Evolutionary conservation across 2,113 vertebrate genomes (phyloP).

Genomic region (Dipodomys ordii): DNA sequence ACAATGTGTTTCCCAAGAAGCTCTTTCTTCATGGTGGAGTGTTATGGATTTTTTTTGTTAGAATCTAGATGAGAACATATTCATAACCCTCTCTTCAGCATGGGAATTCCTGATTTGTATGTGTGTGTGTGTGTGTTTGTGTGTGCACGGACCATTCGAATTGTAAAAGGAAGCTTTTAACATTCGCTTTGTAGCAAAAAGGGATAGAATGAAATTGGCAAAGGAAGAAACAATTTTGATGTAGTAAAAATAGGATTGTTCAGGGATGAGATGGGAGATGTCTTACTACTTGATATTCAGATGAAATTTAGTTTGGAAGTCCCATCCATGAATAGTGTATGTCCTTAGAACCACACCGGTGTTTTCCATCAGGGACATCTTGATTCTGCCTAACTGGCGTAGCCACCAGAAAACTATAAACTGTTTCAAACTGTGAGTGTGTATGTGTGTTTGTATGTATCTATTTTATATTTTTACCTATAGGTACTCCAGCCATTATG

Average conservation of each 20-base stretch:
- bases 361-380: constrained; percentile 60
- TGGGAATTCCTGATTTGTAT: background rate
- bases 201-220: constrained; percentile 55
- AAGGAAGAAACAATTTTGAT: constrained; percentile 63
- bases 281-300: constrained; percentile 55
- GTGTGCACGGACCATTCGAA: background rate
- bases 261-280: constrained; percentile 31
- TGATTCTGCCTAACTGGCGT: constrained; percentile 60
- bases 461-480: constrained; percentile 4
- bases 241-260: constrained; percentile 61
- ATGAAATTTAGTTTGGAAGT: constrained; percentile 67
- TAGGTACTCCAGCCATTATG: constrained; percentile 16
- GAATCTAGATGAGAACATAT: constrained; percentile 55
- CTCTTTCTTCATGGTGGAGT: background rate
- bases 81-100: constrained; percentile 44
- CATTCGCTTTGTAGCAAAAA: constrained; percentile 45
- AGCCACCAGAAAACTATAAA: constrained; percentile 46
- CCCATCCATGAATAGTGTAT: constrained; percentile 49
- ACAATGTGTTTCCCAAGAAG: too few species aligned
- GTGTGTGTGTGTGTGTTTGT: too few species aligned
- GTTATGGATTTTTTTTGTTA: background rate
- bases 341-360: background rate
- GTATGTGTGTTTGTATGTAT: background rate
- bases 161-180: constrained; percentile 72
- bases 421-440: constrained; percentile 17